These are phyloP conservation scores for Hirudinaria manillensis DNA, from an alignment of 2,888 invertebrate species.

Conservation along the genomic window DNA sequence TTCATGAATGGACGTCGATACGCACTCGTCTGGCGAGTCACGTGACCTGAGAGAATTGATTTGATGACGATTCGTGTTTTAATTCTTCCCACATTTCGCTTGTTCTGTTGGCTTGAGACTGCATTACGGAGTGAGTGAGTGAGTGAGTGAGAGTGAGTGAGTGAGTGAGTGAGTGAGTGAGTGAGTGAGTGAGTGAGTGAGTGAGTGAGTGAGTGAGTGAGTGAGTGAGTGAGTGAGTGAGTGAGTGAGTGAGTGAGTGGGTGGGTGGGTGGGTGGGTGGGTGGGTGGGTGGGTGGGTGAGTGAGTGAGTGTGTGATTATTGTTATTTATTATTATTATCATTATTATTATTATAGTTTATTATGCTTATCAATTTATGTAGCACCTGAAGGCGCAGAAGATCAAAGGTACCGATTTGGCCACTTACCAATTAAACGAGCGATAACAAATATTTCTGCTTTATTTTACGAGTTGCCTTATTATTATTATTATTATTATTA, in stretches of 20 bases:
- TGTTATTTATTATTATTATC: neutral
- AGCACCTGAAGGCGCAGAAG: too few species aligned
- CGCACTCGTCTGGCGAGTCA: neutral
- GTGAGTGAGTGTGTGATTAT: neutral
- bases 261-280: neutral
- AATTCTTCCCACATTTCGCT: neutral
- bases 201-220: conserved; percentile 9
- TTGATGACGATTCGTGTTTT: neutral
- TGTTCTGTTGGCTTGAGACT: conserved; percentile 2
- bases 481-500: too few species aligned
- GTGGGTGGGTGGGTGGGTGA: conserved; percentile 2
- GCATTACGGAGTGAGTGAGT: too few species aligned
- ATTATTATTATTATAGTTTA: neutral
- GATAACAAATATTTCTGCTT: too few species aligned
- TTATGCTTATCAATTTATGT: too few species aligned
- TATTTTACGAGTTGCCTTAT: too few species aligned
- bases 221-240: conserved; percentile 15
- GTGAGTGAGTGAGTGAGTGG: conserved; percentile 15
- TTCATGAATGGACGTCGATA: neutral
- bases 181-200: neutral
- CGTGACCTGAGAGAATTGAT: neutral
- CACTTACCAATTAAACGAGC: too few species aligned
- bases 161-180: conserved; percentile 18
- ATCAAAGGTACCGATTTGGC: too few species aligned
- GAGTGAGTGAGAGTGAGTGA: too few species aligned